A percentile compares a stretch with the other conserved stretches of the same genome.
These are phyloP conservation scores for Callithrix jacchus DNA, from an alignment of 2,113 vertebrate species.

Conservation along the genomic window DNA sequence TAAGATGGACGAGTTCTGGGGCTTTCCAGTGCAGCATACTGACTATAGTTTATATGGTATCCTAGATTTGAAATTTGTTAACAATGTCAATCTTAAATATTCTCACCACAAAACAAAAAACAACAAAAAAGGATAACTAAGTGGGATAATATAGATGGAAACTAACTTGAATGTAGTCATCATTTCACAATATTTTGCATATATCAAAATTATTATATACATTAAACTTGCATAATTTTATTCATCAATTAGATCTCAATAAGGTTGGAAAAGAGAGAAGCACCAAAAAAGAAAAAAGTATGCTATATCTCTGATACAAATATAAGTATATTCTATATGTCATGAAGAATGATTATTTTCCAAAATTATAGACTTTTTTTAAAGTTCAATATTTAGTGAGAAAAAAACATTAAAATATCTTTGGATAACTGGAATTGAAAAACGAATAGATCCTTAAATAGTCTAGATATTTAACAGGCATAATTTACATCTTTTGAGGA, in stretches of 20 bases:
- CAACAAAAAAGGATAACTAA: no score
- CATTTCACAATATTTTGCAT: background rate
- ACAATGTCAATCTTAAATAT: background rate
- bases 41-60: background rate
- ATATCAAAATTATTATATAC: background rate
- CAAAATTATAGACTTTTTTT: background rate
- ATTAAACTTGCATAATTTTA: background rate
- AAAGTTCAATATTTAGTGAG: background rate
- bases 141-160: background rate
- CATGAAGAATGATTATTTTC: background rate
- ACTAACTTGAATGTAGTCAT: background rate
- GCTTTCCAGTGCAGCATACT: background rate
- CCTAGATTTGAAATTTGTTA: no score
- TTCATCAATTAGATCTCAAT: background rate
- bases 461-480: background rate
- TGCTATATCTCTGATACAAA: no score
- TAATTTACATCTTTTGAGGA: background rate
- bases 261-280: background rate
- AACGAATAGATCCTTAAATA: background rate
- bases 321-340: background rate
- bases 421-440: background rate
- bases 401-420: background rate
- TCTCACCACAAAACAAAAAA: background rate
- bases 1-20: no score
- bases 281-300: background rate